phyloP scores from a whole-genome alignment of 1,140 invertebrate species.

The Micrasema minimum region DNA sequence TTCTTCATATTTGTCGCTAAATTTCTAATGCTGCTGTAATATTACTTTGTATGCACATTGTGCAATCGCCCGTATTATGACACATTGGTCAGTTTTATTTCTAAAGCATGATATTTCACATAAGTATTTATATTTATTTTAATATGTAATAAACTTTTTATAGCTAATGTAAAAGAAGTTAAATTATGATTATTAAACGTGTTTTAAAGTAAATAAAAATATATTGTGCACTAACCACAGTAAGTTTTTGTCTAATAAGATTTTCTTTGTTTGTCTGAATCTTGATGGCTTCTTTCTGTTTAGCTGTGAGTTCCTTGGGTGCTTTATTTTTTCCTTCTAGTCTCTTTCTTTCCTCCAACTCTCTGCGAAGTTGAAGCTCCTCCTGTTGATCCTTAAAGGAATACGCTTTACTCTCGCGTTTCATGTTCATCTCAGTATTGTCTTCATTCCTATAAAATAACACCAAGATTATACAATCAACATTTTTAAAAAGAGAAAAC shows the following conservation, averaged over 20 bases:
- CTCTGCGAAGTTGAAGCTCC: slow-evolving; percentile 89
- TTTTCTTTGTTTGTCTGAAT: slow-evolving; percentile 88
- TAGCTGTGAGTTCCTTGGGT: slow-evolving; percentile 80
- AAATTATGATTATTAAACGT: too few relatives aligned
- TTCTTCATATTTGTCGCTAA: too few relatives aligned
- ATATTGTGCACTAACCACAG: slow-evolving; percentile 67
- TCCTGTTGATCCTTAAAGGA: slow-evolving; percentile 97
- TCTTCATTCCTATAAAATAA: slow-evolving; percentile 70
- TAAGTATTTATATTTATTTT: too few relatives aligned
- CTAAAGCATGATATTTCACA: too few relatives aligned
- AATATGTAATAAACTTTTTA: too few relatives aligned
- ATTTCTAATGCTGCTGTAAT: too few relatives aligned
- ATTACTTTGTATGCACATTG: too few relatives aligned
- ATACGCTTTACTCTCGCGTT: slow-evolving; percentile 96
- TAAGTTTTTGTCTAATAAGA: slow-evolving; percentile 76
- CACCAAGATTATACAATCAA: slow-evolving; percentile 11
- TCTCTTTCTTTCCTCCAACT: slow-evolving; percentile 90
- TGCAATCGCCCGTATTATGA: too few relatives aligned
- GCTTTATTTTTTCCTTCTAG: slow-evolving; percentile 85
- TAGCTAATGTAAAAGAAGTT: too few relatives aligned
- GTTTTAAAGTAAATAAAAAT: too few relatives aligned
- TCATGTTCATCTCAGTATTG: slow-evolving; percentile 85
- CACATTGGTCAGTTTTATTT: too few relatives aligned
- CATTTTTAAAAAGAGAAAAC: not conserved
- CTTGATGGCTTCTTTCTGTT: slow-evolving; percentile 93